Conservation (phyloP, 2,113 vertebrate species). For the Chauna torquata region DNA sequence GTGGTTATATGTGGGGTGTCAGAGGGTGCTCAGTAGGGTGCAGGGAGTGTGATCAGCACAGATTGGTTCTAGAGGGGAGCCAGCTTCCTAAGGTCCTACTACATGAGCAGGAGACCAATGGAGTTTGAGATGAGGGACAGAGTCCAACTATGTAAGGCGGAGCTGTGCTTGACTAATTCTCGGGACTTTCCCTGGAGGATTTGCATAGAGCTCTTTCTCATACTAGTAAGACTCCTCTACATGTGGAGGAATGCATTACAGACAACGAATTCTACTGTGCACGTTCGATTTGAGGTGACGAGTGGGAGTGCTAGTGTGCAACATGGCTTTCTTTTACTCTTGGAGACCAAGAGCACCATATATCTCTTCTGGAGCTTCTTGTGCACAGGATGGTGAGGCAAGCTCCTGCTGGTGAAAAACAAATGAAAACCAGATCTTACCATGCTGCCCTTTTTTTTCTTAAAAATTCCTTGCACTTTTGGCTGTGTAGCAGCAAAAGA, state of each 20-base stretch:
- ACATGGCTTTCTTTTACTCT: background rate
- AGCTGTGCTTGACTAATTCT: background rate
- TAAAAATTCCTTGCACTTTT: background rate
- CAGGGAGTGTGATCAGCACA: background rate
- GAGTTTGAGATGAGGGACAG: background rate
- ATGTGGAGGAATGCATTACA: fast-evolving
- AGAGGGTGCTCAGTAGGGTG: background rate
- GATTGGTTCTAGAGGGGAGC: background rate
- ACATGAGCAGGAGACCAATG: background rate
- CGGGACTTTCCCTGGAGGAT: background rate
- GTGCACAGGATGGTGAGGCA: background rate
- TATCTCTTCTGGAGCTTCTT: background rate
- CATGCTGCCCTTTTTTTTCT: background rate
- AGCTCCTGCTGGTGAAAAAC: background rate
- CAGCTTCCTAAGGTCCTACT: background rate
- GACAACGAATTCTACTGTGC: background rate
- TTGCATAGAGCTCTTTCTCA: background rate
- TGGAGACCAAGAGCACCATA: background rate
- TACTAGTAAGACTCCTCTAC: background rate
- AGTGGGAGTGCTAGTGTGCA: background rate
- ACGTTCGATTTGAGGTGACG: background rate
- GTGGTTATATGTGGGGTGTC: background rate
- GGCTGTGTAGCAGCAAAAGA: background rate
- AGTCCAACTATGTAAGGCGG: background rate
- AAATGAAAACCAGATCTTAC: background rate